These are phyloP conservation scores for Ophion ventricosus DNA, from an alignment of 2,888 invertebrate genomes.

Conservation along the genomic window DNA sequence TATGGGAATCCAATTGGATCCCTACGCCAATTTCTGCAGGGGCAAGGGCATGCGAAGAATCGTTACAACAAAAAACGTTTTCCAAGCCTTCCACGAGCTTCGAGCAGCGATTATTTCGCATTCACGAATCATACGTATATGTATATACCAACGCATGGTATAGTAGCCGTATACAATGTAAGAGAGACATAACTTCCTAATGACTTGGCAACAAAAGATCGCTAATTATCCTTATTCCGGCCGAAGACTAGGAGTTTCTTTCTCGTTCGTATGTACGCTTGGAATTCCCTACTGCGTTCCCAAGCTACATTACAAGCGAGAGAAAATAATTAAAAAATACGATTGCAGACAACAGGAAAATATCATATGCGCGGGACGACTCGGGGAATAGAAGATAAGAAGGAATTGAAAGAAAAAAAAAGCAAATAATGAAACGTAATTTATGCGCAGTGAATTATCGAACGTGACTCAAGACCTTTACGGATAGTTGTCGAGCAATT, in stretches of 20 bases:
- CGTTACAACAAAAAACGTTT: neutral
- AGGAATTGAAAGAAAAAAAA: neutral
- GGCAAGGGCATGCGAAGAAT: neutral
- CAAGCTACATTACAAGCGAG: conserved; percentile 16
- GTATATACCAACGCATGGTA: neutral
- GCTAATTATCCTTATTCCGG: conserved; percentile 52
- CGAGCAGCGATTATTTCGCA: too few species aligned
- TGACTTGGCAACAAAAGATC: conserved; percentile 59
- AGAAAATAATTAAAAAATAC: conserved; percentile 26
- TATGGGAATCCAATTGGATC: too few species aligned
- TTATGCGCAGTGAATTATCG: conserved; percentile 34
- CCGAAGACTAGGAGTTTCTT: conserved; percentile 24
- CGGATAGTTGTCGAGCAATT: conserved; percentile 13
- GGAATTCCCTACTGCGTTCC: conserved; percentile 38
- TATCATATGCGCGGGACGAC: conserved; percentile 14
- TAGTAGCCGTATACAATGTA: neutral
- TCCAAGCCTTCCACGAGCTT: too few species aligned
- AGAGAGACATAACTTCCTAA: conserved; percentile 58
- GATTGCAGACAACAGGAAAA: conserved; percentile 21
- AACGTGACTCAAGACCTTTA: conserved; percentile 56
- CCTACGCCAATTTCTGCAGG: too few species aligned
- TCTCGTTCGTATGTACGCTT: conserved; percentile 2
- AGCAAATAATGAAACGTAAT: conserved; percentile 27
- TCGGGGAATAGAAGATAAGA: conserved; percentile 21
- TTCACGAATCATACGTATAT: too few species aligned